Evolutionary conservation across 2,113 vertebrate species (phyloP), one percentile per base, ranked within the genome.

Genomic region (Hylia prasina): DNA sequence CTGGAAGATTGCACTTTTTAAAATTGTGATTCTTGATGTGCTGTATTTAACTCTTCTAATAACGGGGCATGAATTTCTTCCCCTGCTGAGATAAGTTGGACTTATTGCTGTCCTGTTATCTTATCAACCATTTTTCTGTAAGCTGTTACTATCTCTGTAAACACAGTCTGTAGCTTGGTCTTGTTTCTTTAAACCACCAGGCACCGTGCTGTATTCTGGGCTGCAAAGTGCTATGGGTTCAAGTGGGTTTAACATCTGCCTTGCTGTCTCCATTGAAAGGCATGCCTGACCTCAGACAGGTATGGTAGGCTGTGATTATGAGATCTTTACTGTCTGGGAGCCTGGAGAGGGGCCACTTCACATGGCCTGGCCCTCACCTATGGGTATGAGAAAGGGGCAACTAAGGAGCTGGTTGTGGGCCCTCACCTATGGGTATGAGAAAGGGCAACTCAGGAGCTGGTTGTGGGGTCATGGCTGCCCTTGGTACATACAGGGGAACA

Each of bases 171-270:
- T 13, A 27, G 4, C 30, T 50, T 61, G 17, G 11, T 54, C 20
- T 80, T 25, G 14, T 68, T 60, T 20, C 39, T 76, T 82, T 87
- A 51, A 80, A 45, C 10, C 16, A 5, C 13, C 1, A 1, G 11
- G 37, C n/a, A 10, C 31, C 0, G 0, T 37, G 7, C 22, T 69
- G 21, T 35, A 27, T 31, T 20, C 22, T 44, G 58, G n/a, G 4
- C 33, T 83, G 37, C 8, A 4, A 18, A 61, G 33, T 0, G 0
- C 19, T 0, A 0, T 28, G 37, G 2, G 3, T 57, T 78, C 48
- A 21, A 17, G 31, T 51, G 27, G 15, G 7, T 70, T 77, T 83
- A 24, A 11, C 6, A n/a, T 31, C 37, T 54, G 18, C 39, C 11
- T 28, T 68, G 31, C n/a, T 76, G 15, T 21, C 58, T 57, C 17